Evolutionary conservation across 2,888 invertebrate species (phyloP).

Genomic region (Drosophila diplacantha): DNA sequence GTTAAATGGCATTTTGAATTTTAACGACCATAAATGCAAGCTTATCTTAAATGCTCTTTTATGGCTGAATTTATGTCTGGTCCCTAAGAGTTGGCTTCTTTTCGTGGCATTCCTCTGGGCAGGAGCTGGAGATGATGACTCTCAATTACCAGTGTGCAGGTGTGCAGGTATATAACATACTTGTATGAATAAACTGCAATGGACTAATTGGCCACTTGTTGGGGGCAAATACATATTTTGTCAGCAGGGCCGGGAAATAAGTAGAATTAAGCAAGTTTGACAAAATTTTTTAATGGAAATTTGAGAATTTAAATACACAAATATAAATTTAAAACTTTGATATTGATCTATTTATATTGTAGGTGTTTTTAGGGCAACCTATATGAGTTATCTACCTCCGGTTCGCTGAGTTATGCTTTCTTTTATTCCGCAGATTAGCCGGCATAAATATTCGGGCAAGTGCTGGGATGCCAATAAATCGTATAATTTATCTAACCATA

Average conservation of each 20-base stretch:
- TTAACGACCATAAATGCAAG: constrained; percentile 73
- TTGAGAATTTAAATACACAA: neutral
- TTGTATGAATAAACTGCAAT: constrained; percentile 17
- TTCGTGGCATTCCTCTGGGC: neutral
- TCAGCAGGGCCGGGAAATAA: neutral
- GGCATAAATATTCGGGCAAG: constrained; percentile 33
- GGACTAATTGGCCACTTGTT: constrained; percentile 47
- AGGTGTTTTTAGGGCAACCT: neutral
- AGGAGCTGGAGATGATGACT: constrained; percentile 56
- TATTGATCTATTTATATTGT: neutral
- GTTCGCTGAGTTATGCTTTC: constrained; percentile 17
- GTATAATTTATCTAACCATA: constrained; percentile 35
- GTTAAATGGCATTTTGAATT: constrained; percentile 71
- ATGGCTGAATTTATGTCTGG: constrained; percentile 65
- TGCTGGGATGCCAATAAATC: constrained; percentile 36
- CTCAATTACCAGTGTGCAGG: constrained; percentile 55
- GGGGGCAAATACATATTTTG: neutral
- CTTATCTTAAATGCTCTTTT: constrained; percentile 73
- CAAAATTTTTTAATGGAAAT: neutral
- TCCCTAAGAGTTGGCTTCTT: constrained; percentile 17
- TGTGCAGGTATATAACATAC: neutral
- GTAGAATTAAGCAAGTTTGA: neutral
- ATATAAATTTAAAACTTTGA: too few relatives aligned
- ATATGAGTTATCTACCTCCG: neutral
- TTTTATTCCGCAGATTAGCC: constrained; percentile 16